phyloP scores from a whole-genome alignment of 2,888 invertebrate genomes.

The Coelinius sp. region DNA sequence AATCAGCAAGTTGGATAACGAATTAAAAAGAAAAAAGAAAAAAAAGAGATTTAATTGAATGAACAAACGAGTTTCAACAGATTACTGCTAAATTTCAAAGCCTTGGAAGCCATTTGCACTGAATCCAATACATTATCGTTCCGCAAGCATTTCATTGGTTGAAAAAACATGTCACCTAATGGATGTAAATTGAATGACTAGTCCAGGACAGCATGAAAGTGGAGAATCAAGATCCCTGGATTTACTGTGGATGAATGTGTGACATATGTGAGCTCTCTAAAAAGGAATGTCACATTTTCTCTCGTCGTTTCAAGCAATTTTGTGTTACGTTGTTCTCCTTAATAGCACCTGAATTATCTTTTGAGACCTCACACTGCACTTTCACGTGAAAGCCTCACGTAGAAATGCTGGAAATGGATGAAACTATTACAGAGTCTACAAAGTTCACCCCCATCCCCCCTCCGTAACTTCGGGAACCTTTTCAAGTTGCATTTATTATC shows the following conservation, averaged over 20 bases:
- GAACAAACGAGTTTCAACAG: slow-evolving; percentile 29
- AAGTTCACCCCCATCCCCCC: neutral
- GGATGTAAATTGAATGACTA: neutral
- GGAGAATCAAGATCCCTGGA: too few relatives aligned
- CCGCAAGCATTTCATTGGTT: neutral
- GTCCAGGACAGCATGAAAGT: too few relatives aligned
- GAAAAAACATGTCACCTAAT: neutral
- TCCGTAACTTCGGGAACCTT: neutral
- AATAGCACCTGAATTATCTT: slow-evolving; percentile 22
- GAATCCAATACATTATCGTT: neutral
- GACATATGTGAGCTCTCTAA: neutral
- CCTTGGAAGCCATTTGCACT: neutral
- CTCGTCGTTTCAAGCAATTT: slow-evolving; percentile 7
- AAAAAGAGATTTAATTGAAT: slow-evolving; percentile 26
- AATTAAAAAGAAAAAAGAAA: slow-evolving; percentile 9
- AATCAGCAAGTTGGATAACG: slow-evolving; percentile 34
- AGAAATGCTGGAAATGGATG: neutral
- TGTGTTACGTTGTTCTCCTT: slow-evolving; percentile 6
- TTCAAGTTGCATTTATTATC: slow-evolving; percentile 7
- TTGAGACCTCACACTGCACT: neutral
- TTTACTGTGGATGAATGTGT: too few relatives aligned
- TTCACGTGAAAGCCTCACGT: neutral
- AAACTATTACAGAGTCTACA: neutral
- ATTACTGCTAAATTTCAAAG: neutral
- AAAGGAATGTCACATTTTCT: neutral